Base-by-base conservation (phyloP, 2,113 vertebrate genomes). In the Maccullochella peelii region DNA sequence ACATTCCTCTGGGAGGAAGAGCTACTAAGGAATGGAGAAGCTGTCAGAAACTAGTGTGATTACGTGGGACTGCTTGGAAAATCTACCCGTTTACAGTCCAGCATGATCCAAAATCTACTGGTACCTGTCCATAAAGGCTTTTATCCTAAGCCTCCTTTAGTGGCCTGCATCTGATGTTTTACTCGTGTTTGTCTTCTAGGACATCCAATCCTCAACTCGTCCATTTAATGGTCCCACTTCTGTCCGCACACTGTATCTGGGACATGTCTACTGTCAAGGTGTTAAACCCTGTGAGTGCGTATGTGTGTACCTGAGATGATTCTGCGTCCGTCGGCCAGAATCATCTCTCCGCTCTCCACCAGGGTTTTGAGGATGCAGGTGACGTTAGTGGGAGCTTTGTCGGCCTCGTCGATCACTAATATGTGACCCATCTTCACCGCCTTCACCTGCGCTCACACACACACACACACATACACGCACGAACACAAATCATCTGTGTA, bases 321-420 rank as follows among this genome's bases (percentile, higher is more conserved):
- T 83, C 97, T 94, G 73, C 98, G 96, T 82, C 98, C 98, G 80
- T 99, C 98, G 6, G 98, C 97, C 73, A 99, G 95, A 88, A 99
- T 97, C 98, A 99, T 99, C 93, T 99, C 98, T 44, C 98, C 98
- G 59, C 96, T 98, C 95, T 99, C 98, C 81, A 99, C 98, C 75
- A 99, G 95, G 61, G 98, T 97, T 96, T 99, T 99, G 68, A 99
- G 97, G 93, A 99, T 95, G 92, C 98, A 99, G 76, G 98, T 99
- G 82, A 99, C 98, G 67, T 99, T 99, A 23, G 98, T 99, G 49
- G 98, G 98, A 50, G 98, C 98, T 94, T 99, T 99, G 94, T 99
- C 98, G 0, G 98, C 98, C 71, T 99, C 98, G 71, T 99, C 98
- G 3, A 99, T 97, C 74, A 99, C 97, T 65, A 99, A 91, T 80